Percentiles rank a stretch among this genome's conserved stretches.
phyloP scores from a whole-genome alignment of 53 echinoderm and acorn worm species.

The Crossaster papposus region DNA sequence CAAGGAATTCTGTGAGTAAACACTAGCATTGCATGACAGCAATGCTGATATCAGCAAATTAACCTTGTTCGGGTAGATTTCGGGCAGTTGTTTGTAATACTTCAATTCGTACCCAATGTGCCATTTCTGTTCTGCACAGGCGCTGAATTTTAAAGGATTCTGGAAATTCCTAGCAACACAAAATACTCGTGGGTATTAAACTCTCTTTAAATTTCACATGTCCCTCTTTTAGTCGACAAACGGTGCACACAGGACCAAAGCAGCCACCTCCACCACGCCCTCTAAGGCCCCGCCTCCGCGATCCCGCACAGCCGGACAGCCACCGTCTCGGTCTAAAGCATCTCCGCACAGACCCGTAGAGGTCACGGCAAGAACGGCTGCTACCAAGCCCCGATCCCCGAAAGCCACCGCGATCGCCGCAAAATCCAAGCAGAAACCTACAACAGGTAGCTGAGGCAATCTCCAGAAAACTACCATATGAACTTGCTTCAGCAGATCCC shows the following conservation, averaged over 20 bases:
- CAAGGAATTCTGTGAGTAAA: conserved; percentile 32
- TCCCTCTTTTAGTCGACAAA: conserved; percentile 23
- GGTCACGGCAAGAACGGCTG: neutral
- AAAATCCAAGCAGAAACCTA: conserved; percentile 41
- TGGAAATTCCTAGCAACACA: no score
- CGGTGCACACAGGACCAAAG: conserved; percentile 10
- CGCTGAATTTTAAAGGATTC: no score
- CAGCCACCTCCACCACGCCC: conserved; percentile 10
- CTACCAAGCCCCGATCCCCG: conserved; percentile 39
- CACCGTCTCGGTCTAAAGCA: conserved; percentile 40
- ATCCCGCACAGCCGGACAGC: conserved; percentile 18
- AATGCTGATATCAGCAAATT: no score
- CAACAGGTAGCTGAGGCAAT: conserved; percentile 23
- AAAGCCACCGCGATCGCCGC: conserved; percentile 39
- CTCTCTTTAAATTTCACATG: neutral
- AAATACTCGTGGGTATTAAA: neutral
- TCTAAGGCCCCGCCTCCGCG: conserved; percentile 38
- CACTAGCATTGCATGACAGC: no score
- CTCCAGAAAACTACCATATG: neutral
- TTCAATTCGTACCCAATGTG: no score
- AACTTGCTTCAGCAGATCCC: neutral
- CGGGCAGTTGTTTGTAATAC: no score
- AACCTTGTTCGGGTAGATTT: no score
- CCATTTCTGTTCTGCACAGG: no score
- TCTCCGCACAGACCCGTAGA: conserved; percentile 45